phyloP scores from a whole-genome alignment of 2,797 vertebrate genomes.

The Lates japonicus region DNA sequence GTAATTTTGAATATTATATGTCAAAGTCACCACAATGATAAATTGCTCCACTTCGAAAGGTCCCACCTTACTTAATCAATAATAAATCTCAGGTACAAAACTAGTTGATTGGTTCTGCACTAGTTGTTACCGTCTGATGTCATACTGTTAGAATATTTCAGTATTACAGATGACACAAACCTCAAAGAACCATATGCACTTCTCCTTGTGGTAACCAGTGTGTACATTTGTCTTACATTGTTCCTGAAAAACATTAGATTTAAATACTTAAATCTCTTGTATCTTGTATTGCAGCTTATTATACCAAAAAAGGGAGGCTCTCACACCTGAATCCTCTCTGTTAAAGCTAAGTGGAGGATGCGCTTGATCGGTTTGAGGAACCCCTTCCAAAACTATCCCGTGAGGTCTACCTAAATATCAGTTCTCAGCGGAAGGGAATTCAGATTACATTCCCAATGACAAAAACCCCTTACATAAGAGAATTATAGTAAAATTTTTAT shows the following conservation, averaged over 20 bases:
- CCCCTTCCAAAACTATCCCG: conserved; percentile 84
- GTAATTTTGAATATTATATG: neutral
- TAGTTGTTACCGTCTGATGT: neutral
- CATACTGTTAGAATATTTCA: conserved; percentile 2
- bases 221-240: neutral
- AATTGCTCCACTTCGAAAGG: neutral
- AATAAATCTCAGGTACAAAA: neutral
- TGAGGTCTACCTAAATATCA: conserved; percentile 81
- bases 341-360: conserved; percentile 88
- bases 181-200: neutral
- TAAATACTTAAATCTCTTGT: neutral
- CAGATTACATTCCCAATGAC: conserved; percentile 90
- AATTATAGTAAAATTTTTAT: neutral
- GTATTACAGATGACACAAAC: conserved; percentile 4
- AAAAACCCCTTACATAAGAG: conserved; percentile 86
- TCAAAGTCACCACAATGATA: conserved; percentile 4
- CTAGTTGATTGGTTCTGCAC: neutral
- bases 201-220: neutral
- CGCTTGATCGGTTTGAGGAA: conserved; percentile 86
- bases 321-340: conserved; percentile 72
- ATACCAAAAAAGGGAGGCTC: conserved; percentile 91
- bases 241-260: neutral
- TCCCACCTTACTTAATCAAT: neutral
- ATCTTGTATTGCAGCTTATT: conserved; percentile 78
- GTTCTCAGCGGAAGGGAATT: conserved; percentile 89